Evolutionary conservation across 1,140 invertebrate species (phyloP), one percentile per base, ranked within the genome.

Genomic region (Luehdorfia chinensis): DNA sequence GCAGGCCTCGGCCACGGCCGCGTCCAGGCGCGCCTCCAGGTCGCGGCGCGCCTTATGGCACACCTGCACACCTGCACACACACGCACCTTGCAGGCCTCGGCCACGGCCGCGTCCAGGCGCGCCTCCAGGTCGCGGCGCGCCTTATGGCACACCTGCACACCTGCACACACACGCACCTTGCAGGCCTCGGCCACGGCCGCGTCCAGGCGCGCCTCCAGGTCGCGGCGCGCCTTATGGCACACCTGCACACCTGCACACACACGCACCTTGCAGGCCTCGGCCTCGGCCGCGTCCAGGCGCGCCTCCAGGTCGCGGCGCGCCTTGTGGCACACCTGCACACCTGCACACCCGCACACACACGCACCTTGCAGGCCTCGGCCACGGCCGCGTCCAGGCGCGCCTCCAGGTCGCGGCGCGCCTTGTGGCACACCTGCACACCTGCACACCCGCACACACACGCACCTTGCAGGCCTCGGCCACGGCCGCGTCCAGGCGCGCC

Each of bases 211-310:
- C 84, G 79, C 0, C 68, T 75, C 36, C 87, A 84, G 90, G 76
- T 90, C 13, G 16, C 93, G 90, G 47, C 93, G 92, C 57, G 94
- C 93, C 63, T 97, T 95, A 75, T 98, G 96, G 14, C 94, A 94
- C 8, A 96, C 75, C 98, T 96, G 1, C 96, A 87, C 39, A 98
- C 96, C 83, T 87, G 47, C 4, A 30, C 45, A 50, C n/a, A n/a
- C n/a, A n/a, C n/a, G n/a, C n/a, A n/a, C n/a, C n/a, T n/a, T n/a
- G n/a, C n/a, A n/a, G n/a, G n/a, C n/a, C n/a, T n/a, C n/a, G n/a
- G n/a, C 88, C 78, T 97, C 95, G 7, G 96, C 87, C 59, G 94
- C 92, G 63, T 97, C 96, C 11, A 97, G 89, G 84, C 97, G 95
- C 1, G 93, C 91, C 73, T 96, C 95, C 53, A 96, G 88, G 56